Percentiles rank a stretch among this genome's conserved stretches.
These are phyloP conservation scores for Megaustenia siamemsis DNA, from an alignment of 2,888 invertebrate genomes.

Conservation along the genomic window DNA sequence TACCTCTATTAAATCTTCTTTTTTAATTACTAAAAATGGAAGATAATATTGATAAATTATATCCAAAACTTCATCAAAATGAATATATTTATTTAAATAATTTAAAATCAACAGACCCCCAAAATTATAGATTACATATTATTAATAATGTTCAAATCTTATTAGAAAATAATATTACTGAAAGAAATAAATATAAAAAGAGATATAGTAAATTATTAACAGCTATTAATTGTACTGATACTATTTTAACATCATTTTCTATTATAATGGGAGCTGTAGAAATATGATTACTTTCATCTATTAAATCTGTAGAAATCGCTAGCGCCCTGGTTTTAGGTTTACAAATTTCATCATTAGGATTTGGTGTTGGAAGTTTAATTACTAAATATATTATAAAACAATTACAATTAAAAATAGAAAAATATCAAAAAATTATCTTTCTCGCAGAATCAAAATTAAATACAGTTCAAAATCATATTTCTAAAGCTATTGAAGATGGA, in stretches of 20 bases:
- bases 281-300: conserved; percentile 17
- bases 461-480: conserved; percentile 3
- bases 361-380: not conserved
- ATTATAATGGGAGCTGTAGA: not conserved
- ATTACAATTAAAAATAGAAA: not conserved
- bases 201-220: conserved; percentile 20
- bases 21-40: not conserved
- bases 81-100: conserved; percentile 19
- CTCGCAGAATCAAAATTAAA: conserved; percentile 6
- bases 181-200: not conserved
- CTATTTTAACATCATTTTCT: not conserved
- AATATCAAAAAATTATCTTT: not conserved
- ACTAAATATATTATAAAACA: not conserved
- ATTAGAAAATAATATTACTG: not conserved
- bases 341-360: conserved; percentile 28
- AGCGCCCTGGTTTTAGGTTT: conserved; percentile 34
- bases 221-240: conserved; percentile 16
- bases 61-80: not conserved
- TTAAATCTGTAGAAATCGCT: not conserved
- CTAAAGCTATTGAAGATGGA: not conserved
- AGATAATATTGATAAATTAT: not conserved
- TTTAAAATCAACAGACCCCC: not conserved
- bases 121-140: conserved; percentile 26
- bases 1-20: not conserved
- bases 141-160: not conserved